Conservation (phyloP, 2,888 invertebrate genomes). For the Calliopum simillimum region DNA sequence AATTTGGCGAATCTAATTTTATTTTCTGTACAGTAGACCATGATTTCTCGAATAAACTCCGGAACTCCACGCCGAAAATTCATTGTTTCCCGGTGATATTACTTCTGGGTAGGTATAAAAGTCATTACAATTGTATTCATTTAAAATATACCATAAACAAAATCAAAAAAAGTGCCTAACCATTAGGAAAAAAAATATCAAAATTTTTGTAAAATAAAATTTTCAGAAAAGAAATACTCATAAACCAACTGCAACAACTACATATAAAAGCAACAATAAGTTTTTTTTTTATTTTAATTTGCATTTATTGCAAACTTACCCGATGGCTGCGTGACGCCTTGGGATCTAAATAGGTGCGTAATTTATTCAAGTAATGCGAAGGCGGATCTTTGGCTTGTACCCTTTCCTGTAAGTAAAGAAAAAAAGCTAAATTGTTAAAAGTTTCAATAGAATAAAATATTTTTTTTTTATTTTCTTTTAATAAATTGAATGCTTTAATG, state of each 20-base stretch:
- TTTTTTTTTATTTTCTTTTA: not conserved
- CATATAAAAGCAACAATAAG: conserved; percentile 21
- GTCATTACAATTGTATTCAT: no score
- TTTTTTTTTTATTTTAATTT: conserved; percentile 13
- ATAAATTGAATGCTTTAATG: not conserved
- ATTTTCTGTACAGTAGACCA: no score
- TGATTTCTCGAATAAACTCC: no score
- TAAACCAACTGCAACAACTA: conserved; percentile 43
- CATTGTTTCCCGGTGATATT: not conserved
- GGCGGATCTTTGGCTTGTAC: conserved; percentile 99
- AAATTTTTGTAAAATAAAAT: not conserved
- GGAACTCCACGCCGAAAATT: no score
- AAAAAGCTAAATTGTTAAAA: conserved; percentile 9
- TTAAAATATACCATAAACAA: no score
- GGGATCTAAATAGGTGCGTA: conserved; percentile 95
- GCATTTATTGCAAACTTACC: conserved; percentile 73
- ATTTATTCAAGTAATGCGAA: conserved; percentile 93
- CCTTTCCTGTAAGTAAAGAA: conserved; percentile 80
- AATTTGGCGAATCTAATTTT: no score
- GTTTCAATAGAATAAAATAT: not conserved
- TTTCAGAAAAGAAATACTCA: conserved; percentile 34
- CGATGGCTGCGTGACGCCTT: conserved; percentile 95
- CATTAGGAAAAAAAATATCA: not conserved
- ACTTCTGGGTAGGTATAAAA: not conserved
- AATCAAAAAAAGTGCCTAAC: not conserved